Evolutionary conservation across 2,797 vertebrate genomes (phyloP), one percentile per base, ranked within the genome.

Genomic region (Pangasius larnaudii): DNA sequence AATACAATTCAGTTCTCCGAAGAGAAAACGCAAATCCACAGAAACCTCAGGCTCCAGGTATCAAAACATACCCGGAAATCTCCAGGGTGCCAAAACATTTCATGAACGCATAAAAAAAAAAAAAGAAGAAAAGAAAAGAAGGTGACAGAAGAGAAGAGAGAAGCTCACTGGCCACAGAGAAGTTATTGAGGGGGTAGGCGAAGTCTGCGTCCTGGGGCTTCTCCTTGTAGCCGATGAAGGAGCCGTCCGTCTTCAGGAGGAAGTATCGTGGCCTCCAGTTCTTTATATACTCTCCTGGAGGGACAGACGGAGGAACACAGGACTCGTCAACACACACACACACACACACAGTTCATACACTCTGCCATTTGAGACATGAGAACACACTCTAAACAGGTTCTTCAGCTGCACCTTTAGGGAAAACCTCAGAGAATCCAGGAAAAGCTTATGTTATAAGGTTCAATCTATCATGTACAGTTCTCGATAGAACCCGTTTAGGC

Each of bases 171-270:
- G 98, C 98, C 95, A 99, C 98, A 90, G 98, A 99, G 95, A 99
- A 99, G 96, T 99, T 99, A 96, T 99, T 99, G 94, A 99, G 97
- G 84, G 98, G 98, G 94, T 99, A 99, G 89, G 98, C 98, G 93
- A 99, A 95, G 96, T 99, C 98, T n/a, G 98, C 98, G 94, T 99
- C 98, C 96, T 99, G 98, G 24, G 98, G 98, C 93, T 99, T 99
- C 95, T 99, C 98, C 95, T 99, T 99, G 95, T 99, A 99, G 92
- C 98, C 98, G 91, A 99, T 99, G 95, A 99, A 99, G 89, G 98
- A 99, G 92, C 98, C 98, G 93, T 99, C 98, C 88, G 97, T 97
- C 96, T 99, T 99, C 92, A 99, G 94, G 93, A 99, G 96, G 94
- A 99, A 99, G 89, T 99, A 99, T 90, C 98, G 97, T 82, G 98